phyloP scores from a whole-genome alignment of 2,797 vertebrate genomes.

The Clarias fuscus region DNA sequence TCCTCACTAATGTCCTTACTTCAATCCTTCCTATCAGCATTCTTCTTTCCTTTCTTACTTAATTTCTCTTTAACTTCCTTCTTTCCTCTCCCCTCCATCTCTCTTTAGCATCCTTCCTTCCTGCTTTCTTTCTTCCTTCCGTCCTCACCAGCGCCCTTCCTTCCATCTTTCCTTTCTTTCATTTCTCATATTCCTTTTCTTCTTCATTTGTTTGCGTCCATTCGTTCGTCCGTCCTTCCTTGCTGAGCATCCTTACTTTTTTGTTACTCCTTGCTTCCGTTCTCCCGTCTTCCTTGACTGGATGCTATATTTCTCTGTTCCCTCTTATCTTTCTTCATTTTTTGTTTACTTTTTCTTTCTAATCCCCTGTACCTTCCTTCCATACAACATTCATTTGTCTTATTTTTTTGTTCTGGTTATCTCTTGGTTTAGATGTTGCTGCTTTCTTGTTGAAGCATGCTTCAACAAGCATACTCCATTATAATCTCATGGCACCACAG shows the following conservation, averaged over 20 bases:
- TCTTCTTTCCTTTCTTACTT: background rate
- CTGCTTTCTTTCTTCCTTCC: background rate
- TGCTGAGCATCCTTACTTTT: background rate
- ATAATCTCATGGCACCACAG: too few relatives aligned
- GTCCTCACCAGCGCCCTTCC: background rate
- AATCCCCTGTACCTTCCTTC: background rate
- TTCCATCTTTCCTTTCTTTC: background rate
- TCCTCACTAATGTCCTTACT: background rate
- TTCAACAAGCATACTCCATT: too few relatives aligned
- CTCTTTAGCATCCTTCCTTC: too few relatives aligned
- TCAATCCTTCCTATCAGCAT: background rate
- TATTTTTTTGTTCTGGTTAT: background rate
- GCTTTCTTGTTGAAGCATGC: too few relatives aligned
- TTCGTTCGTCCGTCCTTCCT: background rate
- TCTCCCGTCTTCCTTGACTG: background rate
- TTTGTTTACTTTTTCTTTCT: background rate
- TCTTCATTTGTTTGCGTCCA: background rate
- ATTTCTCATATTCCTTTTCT: background rate
- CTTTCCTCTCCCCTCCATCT: background rate
- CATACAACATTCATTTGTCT: background rate
- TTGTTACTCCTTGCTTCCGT: too few relatives aligned
- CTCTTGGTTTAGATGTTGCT: too few relatives aligned
- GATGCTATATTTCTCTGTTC: background rate
- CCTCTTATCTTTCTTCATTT: background rate
- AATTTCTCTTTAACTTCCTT: background rate